These are phyloP conservation scores for Hypselothyrea guttata DNA, from an alignment of 2,888 invertebrate genomes.

Conservation along the genomic window DNA sequence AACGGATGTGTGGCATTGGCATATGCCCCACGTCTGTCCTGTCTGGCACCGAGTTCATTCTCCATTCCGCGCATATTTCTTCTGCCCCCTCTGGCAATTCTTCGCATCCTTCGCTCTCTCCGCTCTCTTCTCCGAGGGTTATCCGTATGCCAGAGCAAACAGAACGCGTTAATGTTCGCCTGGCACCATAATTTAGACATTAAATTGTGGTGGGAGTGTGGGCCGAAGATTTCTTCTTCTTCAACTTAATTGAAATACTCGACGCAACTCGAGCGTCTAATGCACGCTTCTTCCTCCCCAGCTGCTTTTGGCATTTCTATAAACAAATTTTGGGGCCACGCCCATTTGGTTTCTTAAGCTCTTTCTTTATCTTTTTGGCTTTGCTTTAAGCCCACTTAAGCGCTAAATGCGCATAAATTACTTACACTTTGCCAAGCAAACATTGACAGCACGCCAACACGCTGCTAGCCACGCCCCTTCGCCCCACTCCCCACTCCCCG, in stretches of 20 bases:
- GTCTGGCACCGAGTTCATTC: conserved; percentile 7
- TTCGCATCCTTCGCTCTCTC: background rate
- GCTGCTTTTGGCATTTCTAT: conserved; percentile 2
- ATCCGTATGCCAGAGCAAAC: conserved; percentile 42
- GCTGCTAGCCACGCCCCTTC: conserved; percentile 33
- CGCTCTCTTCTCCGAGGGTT: background rate
- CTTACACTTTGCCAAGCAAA: conserved; percentile 74
- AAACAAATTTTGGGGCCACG: conserved; percentile 2
- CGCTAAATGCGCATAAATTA: conserved; percentile 77
- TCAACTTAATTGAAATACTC: conserved; percentile 23
- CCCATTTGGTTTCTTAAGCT: conserved; percentile 40
- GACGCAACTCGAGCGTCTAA: background rate
- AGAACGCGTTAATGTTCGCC: conserved; percentile 53
- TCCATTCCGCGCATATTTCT: conserved; percentile 13
- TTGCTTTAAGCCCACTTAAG: conserved; percentile 71
- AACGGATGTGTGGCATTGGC: conserved; percentile 62
- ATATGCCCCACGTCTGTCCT: background rate
- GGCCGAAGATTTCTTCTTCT: background rate
- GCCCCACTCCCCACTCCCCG: background rate
- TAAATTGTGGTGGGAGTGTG: conserved; percentile 35
- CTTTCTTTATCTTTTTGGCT: conserved; percentile 54
- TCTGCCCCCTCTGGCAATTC: background rate
- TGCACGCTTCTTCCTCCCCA: background rate
- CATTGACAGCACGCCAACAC: conserved; percentile 65
- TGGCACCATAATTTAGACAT: conserved; percentile 67